Evolutionary conservation across 2,113 vertebrate species (phyloP), one percentile per base, ranked within the genome.

Genomic region (Kryptolebias marmoratus): DNA sequence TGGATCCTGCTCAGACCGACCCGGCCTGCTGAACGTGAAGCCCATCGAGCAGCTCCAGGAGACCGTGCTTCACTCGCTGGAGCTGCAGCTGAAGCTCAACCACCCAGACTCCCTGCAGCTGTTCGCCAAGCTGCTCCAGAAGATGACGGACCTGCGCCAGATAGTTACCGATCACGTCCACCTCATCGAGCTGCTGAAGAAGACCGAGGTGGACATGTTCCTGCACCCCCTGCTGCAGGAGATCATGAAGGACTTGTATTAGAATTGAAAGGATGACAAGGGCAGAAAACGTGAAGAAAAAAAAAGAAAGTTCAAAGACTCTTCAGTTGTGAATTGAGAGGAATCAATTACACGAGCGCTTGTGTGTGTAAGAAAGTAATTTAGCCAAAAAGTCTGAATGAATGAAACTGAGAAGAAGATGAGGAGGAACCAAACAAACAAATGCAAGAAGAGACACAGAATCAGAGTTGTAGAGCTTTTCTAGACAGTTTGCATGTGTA

Each of bases 131-230:
- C 86, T 98, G 87, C 96, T 99, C 31, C 98, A 99, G 94, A 99
- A 99, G 93, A 99, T 99, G 98, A 98, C 98, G 6, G 98, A 99
- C 94, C 95, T 99, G 88, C 94, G 98, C 82, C 97, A 99, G 92
- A 96, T 99, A 32, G 98, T 99, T 67, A 96, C 97, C 0, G 95
- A 99, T 76, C 97, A 99, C 0, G 98, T 99, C 72, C 97, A 97
- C 91, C 91, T 97, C 28, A 92, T 99, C 89, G 96, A 97, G 88
- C 90, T 98, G 50, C 94, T 99, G 80, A 97, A 96, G 91, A 97
- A 98, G 89, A 96, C 95, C 0, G 98, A 99, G 91, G 90, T 95
- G 32, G 97, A 98, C 87, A 96, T 98, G 94, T 95, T 94, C 77
- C 90, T 99, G 55, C 98, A 99, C 68, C 98, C 98, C 0, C 96